These are phyloP conservation scores for Teinopalpus imperialis DNA, from an alignment of 2,888 invertebrate genomes.

Conservation along the genomic window DNA sequence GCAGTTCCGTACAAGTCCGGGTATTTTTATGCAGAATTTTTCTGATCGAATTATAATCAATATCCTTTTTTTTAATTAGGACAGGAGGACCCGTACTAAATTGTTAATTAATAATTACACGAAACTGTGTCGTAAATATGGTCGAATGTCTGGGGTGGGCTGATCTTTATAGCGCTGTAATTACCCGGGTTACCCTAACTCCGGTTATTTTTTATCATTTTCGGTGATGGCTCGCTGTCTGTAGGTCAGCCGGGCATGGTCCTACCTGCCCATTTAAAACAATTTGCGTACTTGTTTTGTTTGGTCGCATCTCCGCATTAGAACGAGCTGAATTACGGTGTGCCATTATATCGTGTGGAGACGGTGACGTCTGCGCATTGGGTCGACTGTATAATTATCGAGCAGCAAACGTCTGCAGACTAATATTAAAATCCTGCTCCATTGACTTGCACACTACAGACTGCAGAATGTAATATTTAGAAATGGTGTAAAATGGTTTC, in stretches of 20 bases:
- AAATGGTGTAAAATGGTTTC: too few species aligned
- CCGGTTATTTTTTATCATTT: conserved; percentile 51
- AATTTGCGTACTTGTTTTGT: conserved; percentile 69
- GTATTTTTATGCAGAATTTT: neutral
- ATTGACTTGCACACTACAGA: too few species aligned
- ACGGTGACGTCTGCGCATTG: conserved; percentile 42
- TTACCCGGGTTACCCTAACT: conserved; percentile 28
- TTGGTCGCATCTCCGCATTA: conserved; percentile 57
- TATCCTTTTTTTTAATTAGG: neutral
- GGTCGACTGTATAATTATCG: conserved; percentile 26
- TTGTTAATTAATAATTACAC: conserved; percentile 9
- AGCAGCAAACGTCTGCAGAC: neutral
- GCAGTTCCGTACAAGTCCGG: conserved; percentile 6
- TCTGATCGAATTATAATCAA: neutral
- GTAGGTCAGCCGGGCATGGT: conserved; percentile 73
- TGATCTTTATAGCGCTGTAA: conserved; percentile 27
- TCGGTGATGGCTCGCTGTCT: conserved; percentile 60
- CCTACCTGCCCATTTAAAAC: conserved; percentile 78
- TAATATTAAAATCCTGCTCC: neutral
- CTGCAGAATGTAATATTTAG: too few species aligned
- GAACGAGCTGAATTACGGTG: conserved; percentile 53
- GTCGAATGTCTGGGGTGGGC: conserved; percentile 1
- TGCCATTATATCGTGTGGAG: conserved; percentile 56
- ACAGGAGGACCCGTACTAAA: neutral
- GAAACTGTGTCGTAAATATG: conserved; percentile 4